Evolutionary conservation across 2,888 invertebrate species (phyloP).

Genomic region (Apantesis nais): DNA sequence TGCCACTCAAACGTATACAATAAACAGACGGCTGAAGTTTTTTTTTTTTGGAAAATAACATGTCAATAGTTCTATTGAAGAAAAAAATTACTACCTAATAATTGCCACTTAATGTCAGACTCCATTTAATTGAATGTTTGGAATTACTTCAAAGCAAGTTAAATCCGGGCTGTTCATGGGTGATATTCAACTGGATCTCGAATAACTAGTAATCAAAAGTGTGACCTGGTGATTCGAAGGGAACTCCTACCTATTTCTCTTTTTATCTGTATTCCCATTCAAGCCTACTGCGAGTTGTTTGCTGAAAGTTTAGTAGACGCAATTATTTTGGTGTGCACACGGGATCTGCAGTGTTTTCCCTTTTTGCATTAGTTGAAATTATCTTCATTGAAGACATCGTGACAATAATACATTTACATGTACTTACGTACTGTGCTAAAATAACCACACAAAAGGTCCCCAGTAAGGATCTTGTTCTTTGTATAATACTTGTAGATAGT

Average conservation of each 20-base stretch:
- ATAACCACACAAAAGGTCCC: no score
- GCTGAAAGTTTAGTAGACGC: neutral
- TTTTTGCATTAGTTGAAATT: no score
- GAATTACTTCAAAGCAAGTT: neutral
- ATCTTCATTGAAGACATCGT: no score
- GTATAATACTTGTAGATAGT: no score
- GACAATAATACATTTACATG: no score
- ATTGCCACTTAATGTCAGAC: neutral
- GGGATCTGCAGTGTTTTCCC: no score
- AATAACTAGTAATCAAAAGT: slow-evolving; percentile 50
- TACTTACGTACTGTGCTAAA: no score
- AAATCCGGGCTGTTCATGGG: slow-evolving; percentile 29
- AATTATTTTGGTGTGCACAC: no score
- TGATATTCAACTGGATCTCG: slow-evolving; percentile 32
- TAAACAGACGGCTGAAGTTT: no score
- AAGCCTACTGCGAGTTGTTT: slow-evolving; percentile 28
- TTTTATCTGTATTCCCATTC: slow-evolving; percentile 18
- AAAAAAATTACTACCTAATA: neutral
- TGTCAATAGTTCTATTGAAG: neutral
- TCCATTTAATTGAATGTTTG: neutral
- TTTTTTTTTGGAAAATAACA: no score
- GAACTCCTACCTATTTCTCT: slow-evolving; percentile 20
- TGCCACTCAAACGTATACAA: no score
- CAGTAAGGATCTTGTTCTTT: no score
- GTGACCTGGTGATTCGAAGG: slow-evolving; percentile 29